Base-by-base conservation (phyloP, 35 echinoderm and acorn worm species). In the Heliocidaris tuberculata region DNA sequence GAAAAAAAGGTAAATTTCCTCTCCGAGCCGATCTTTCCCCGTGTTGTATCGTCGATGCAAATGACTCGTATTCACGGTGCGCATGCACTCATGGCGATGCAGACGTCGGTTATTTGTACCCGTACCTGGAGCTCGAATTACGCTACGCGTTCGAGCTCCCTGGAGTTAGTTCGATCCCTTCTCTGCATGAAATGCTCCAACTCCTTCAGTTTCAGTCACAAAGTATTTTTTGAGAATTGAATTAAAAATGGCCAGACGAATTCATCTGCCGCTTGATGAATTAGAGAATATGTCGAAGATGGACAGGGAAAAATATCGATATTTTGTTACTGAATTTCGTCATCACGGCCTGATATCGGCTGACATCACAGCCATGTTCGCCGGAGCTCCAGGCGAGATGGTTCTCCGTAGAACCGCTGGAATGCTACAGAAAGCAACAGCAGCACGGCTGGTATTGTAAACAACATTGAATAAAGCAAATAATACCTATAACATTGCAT, bases 241-340 rank as follows among this genome's bases (percentile, higher is more conserved):
- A 78, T 19, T 15, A 7, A 27, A 78, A 78, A 78, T 78, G 65
- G 65, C 65, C 19, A 19, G 65, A n/a, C 17, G 15, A 78, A 78
- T 78, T 78, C 47, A 49, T 12, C 8, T 47, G 9, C 31, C 91
- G 48, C 27, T 93, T 11, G 91, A 93, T 13, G 91, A 32, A 59
- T 48, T 93, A 48, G 91, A 93, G 50, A 48, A 50, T 13, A 93
- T 93, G 91, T 17, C 48, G 29, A 93, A 93, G 15, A 48, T 11
- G 47, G 91, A 93, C 24, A 93, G 91, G 50, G 91, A 93, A 59
- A 93, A n/a, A 31, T 93, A 59, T 29, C 9, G 91, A 8, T 93
- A 93, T 59, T 93, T n/a, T 29, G 91, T 59, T 30, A 49, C 31
- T 31, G 13, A 19, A 24, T 93, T 93, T 93, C 91, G 91, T 59